Conservation (phyloP, 2,113 vertebrate species). For the Cyprinodon variegatus region DNA sequence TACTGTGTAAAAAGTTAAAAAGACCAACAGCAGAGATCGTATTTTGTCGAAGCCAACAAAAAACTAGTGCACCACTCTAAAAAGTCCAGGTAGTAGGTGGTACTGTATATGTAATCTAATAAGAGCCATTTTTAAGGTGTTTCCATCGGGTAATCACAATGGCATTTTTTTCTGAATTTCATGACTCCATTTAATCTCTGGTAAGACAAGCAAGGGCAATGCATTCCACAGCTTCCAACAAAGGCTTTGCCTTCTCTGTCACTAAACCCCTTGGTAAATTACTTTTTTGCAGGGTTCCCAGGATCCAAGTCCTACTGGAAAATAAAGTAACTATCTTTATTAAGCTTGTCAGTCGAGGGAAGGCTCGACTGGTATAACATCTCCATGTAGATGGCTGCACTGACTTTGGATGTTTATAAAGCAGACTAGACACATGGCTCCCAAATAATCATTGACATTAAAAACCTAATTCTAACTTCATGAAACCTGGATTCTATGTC, state of each 20-base stretch:
- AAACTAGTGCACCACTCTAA: constrained; percentile 11
- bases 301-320: not conserved
- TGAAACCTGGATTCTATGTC: not conserved
- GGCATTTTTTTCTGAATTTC: constrained; percentile 8
- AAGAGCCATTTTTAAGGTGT: constrained; percentile 23
- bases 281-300: not conserved
- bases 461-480: not conserved
- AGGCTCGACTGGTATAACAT: not conserved
- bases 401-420: not conserved
- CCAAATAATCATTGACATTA: not conserved
- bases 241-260: not conserved
- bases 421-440: not conserved
- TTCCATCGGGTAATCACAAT: constrained; percentile 7
- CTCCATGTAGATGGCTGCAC: not conserved
- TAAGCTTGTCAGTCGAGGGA: not conserved
- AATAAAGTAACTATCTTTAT: not conserved
- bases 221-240: constrained; percentile 11
- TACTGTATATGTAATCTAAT: constrained; percentile 23
- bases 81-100: constrained; percentile 39
- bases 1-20: not conserved
- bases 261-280: not conserved
- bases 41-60: constrained; percentile 36
- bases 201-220: not conserved
- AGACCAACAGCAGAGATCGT: constrained; percentile 21
- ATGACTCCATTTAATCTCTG: constrained; percentile 13